Evolutionary conservation across 2,888 invertebrate genomes (phyloP).

Genomic region (Phyllotreta striolata): DNA sequence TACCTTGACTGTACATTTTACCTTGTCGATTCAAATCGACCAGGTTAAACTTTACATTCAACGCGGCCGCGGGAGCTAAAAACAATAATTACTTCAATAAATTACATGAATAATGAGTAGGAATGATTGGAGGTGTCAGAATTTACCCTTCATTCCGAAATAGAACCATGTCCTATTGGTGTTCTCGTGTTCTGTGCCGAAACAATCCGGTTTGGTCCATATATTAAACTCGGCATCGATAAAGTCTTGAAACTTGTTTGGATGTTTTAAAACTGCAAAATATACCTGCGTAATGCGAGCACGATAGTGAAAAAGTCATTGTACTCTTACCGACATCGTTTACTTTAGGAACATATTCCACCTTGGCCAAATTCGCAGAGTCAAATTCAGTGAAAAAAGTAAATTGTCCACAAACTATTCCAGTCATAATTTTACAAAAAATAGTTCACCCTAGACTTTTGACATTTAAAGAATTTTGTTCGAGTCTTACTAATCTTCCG

Average conservation of each 20-base stretch:
- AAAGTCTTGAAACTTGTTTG: slow-evolving; percentile 58
- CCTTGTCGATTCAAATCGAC: slow-evolving; percentile 90
- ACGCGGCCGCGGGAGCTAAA: slow-evolving; percentile 58
- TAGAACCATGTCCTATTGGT: slow-evolving; percentile 93
- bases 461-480: slow-evolving; percentile 27
- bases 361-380: slow-evolving; percentile 86
- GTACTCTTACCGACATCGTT: slow-evolving; percentile 59
- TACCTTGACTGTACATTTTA: slow-evolving; percentile 90
- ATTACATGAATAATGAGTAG: not conserved
- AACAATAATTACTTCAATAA: slow-evolving; percentile 8
- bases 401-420: slow-evolving; percentile 75
- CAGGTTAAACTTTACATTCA: slow-evolving; percentile 79
- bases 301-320: not conserved
- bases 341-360: slow-evolving; percentile 72
- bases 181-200: slow-evolving; percentile 87
- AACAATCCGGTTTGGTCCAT: slow-evolving; percentile 91
- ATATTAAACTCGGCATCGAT: slow-evolving; percentile 85
- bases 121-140: not conserved
- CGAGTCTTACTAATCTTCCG: slow-evolving; percentile 10
- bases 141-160: slow-evolving; percentile 75
- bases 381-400: slow-evolving; percentile 88
- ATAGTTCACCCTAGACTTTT: slow-evolving; percentile 31
- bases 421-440: slow-evolving; percentile 54
- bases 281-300: slow-evolving; percentile 1
- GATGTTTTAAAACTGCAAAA: slow-evolving; percentile 38